These are phyloP conservation scores for Melanerpes formicivorus DNA, from an alignment of 2,113 vertebrate species.

Conservation along the genomic window DNA sequence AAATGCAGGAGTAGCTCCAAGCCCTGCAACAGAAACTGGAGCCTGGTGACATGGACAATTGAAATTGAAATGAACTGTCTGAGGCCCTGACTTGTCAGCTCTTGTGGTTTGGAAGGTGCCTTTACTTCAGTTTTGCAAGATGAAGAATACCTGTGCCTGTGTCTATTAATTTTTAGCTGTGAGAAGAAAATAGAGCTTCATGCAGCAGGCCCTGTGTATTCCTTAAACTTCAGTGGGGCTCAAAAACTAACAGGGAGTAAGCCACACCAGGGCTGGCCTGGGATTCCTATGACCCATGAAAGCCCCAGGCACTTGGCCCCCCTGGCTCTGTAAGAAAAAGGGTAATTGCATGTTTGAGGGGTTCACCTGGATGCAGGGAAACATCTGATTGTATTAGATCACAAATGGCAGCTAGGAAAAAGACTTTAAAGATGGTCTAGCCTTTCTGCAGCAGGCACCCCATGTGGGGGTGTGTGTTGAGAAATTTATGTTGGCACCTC, in stretches of 20 bases:
- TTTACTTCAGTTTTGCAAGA: not conserved
- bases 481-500: accelerated
- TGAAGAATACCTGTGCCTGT: not conserved
- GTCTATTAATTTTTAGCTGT: not conserved
- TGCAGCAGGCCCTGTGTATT: not conserved
- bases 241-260: not conserved
- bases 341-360: accelerated
- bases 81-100: not conserved
- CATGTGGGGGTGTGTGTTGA: accelerated
- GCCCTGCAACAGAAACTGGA: not conserved
- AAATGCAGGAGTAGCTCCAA: not conserved
- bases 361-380: accelerated
- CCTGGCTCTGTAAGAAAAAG: not conserved
- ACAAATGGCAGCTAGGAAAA: not conserved
- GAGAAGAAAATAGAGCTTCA: not conserved
- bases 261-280: not conserved
- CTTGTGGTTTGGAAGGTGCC: accelerated
- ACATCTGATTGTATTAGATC: not conserved
- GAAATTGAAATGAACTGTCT: accelerated
- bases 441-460: not conserved
- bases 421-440: not conserved
- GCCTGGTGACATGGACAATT: not conserved
- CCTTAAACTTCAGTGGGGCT: not conserved
- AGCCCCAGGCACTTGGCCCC: not conserved
- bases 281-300: not conserved